These are phyloP conservation scores for Enteromius viviparus DNA, from an alignment of 2,797 vertebrate species.

Conservation along the genomic window DNA sequence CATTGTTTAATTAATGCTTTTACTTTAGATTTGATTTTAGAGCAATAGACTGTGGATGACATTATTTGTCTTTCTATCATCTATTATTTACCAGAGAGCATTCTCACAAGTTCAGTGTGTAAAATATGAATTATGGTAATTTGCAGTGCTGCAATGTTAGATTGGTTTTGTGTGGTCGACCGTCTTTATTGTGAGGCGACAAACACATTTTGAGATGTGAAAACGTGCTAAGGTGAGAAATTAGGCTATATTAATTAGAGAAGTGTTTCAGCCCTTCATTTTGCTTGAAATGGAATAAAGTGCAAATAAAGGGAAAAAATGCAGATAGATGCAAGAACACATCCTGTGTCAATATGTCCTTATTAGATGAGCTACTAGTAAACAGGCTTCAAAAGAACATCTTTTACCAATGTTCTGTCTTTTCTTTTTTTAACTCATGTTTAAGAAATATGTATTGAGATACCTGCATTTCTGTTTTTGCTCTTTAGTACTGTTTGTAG, in stretches of 20 bases:
- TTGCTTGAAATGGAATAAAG: not conserved
- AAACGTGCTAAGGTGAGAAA: not conserved
- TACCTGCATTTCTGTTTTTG: not conserved
- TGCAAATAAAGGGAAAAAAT: not conserved
- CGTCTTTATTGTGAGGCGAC: not conserved
- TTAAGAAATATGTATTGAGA: not conserved
- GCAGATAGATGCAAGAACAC: not conserved
- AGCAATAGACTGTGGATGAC: not conserved
- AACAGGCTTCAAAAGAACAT: not conserved
- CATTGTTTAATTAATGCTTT: not conserved
- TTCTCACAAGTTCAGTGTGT: not conserved
- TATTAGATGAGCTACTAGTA: constrained; percentile 3
- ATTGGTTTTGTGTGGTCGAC: not conserved
- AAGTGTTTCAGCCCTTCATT: not conserved
- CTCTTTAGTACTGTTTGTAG: not conserved
- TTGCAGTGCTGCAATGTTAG: not conserved
- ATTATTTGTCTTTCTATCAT: not conserved
- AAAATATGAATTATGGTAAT: constrained; percentile 16
- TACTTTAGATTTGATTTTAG: not conserved
- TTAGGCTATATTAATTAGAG: not conserved
- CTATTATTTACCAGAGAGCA: not conserved
- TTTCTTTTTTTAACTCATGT: not conserved
- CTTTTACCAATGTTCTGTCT: not conserved
- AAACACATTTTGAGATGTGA: not conserved
- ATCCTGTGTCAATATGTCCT: not conserved